Conservation (phyloP, 2,888 invertebrate species). For the Allacma fusca region DNA sequence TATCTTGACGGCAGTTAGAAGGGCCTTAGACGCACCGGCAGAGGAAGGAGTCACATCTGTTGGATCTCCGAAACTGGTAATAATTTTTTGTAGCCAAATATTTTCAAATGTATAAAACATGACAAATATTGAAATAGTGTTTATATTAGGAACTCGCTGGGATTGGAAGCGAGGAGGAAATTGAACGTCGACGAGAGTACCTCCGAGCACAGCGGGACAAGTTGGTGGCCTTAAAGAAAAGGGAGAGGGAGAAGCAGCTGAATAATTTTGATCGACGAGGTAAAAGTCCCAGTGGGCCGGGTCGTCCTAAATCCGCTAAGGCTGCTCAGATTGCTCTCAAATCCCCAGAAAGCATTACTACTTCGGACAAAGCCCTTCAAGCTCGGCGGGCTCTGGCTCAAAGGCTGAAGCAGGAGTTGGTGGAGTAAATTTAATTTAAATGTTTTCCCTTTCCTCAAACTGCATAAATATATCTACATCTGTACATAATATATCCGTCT, state of each 20-base stretch:
- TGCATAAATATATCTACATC: too few relatives aligned
- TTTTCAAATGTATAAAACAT: too few relatives aligned
- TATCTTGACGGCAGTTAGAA: constrained; percentile 55
- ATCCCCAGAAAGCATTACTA: constrained; percentile 63
- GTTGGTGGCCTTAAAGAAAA: constrained; percentile 85
- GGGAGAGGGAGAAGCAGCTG: constrained; percentile 82
- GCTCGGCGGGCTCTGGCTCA: constrained; percentile 84
- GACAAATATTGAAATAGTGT: too few relatives aligned
- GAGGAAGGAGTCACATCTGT: constrained; percentile 33
- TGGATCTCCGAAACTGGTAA: constrained; percentile 17
- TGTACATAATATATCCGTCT: too few relatives aligned
- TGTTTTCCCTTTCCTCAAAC: too few relatives aligned
- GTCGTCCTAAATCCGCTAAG: constrained; percentile 77
- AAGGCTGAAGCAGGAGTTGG: constrained; percentile 84
- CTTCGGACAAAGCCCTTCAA: constrained; percentile 72
- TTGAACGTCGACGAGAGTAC: constrained; percentile 83
- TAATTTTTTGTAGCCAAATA: too few relatives aligned
- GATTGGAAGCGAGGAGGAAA: constrained; percentile 67
- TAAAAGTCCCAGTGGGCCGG: constrained; percentile 42
- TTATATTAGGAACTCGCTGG: constrained; percentile 33
- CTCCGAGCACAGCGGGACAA: constrained; percentile 89
- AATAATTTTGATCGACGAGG: constrained; percentile 67
- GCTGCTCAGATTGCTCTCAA: constrained; percentile 76
- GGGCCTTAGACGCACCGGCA: constrained; percentile 51
- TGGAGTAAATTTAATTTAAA: constrained; percentile 67